Conservation (phyloP, 1,140 invertebrate genomes). For the Solenopsis invicta region DNA sequence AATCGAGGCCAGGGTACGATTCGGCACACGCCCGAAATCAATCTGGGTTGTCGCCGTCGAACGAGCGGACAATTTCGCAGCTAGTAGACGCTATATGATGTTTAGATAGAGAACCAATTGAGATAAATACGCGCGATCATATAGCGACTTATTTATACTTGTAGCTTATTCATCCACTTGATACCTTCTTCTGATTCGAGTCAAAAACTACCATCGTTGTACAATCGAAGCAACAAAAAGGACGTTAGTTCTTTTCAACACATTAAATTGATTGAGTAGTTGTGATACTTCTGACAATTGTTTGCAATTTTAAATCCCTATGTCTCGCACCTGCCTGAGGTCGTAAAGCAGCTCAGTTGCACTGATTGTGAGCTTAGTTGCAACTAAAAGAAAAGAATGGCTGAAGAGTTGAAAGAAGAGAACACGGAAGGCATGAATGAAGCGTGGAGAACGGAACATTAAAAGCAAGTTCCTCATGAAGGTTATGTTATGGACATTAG, state of each 20-base stretch:
- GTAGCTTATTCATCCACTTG: not conserved
- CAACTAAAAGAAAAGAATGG: not conserved
- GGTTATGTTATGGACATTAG: not conserved
- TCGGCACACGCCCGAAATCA: slow-evolving; percentile 75
- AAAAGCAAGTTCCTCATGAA: not conserved
- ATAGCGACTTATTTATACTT: not conserved
- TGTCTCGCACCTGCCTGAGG: not conserved
- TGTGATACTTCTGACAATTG: not conserved
- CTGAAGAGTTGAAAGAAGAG: not conserved
- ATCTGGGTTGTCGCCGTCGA: slow-evolving; percentile 68
- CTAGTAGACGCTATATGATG: not conserved
- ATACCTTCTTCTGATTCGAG: not conserved
- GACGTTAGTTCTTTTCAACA: not conserved
- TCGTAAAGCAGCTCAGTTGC: not conserved
- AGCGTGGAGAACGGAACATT: not conserved
- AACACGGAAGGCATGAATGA: not conserved
- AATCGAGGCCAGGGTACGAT: slow-evolving; percentile 74
- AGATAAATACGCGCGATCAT: not conserved
- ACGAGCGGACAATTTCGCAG: slow-evolving; percentile 29
- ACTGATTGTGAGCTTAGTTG: not conserved
- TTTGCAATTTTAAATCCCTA: not conserved
- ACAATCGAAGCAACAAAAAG: not conserved
- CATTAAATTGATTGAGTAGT: not conserved
- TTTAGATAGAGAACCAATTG: not conserved
- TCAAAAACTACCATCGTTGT: not conserved